Conservation (phyloP, 30 jellyfish, hydroid and myxozoan genomes). For the Calvadosia cruxmelitensis region DNA sequence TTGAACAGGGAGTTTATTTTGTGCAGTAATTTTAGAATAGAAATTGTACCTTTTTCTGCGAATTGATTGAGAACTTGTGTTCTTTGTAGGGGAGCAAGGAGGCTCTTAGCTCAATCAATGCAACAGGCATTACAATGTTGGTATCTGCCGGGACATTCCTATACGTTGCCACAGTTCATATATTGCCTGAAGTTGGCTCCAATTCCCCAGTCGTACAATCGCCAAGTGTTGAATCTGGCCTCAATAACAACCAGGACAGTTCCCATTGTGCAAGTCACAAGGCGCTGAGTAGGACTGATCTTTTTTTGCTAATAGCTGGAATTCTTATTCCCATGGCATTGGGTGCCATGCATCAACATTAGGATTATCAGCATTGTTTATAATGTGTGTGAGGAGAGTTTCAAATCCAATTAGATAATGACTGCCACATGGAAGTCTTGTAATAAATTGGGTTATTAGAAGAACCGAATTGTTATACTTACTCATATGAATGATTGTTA, state of each 20-base stretch:
- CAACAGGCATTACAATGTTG: conserved; percentile 91
- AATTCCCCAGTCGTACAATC: conserved; percentile 10
- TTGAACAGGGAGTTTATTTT: no score
- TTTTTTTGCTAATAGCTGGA: conserved; percentile 51
- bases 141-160: conserved; percentile 96
- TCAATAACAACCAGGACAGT: conserved; percentile 8
- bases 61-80: no score
- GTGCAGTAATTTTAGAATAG: no score
- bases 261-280: conserved; percentile 20
- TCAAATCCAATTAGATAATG: no score
- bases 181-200: conserved; percentile 76
- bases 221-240: conserved; percentile 41
- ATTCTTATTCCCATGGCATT: conserved; percentile 56
- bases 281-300: conserved; percentile 35
- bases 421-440: no score
- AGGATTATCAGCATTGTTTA: no score
- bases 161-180: conserved; percentile 97
- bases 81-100: conserved; percentile 81
- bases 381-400: no score
- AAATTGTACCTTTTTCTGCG: no score
- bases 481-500: no score
- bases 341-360: conserved; percentile 81
- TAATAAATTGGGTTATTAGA: no score
- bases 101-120: conserved; percentile 53
- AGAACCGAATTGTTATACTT: no score